A percentile compares a stretch with the other conserved stretches of the same genome.
These are phyloP conservation scores for Apaloderma vittatum DNA, from an alignment of 2,113 vertebrate genomes.

Conservation along the genomic window DNA sequence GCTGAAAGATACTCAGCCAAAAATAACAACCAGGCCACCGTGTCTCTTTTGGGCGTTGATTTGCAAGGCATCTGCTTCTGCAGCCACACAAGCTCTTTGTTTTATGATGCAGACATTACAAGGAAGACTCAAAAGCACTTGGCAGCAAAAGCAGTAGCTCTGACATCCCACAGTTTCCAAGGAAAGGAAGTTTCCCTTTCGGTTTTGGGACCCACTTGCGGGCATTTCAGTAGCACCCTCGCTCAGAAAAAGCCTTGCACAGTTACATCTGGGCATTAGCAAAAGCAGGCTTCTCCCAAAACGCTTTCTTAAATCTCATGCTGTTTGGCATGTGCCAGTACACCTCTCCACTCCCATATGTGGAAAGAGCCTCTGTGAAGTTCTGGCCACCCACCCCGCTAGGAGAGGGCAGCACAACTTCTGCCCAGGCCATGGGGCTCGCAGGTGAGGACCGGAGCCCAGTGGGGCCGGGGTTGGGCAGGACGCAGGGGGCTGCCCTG, in stretches of 20 bases:
- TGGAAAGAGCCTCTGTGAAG: accelerated
- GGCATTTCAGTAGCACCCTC: accelerated
- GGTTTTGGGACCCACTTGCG: accelerated
- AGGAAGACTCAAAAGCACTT: neutral
- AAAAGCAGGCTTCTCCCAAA: neutral
- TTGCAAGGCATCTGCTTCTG: neutral
- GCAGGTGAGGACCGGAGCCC: too few relatives aligned
- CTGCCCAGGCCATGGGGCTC: accelerated
- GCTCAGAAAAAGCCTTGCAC: neutral
- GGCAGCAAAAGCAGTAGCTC: neutral
- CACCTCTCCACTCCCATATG: neutral
- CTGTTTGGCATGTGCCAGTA: neutral
- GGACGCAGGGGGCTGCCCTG: accelerated
- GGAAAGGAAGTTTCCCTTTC: neutral
- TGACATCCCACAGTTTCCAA: neutral
- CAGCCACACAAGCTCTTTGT: neutral
- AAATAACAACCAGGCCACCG: neutral
- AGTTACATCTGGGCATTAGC: neutral
- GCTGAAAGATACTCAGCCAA: neutral
- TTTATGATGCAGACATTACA: neutral
- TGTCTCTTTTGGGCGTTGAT: neutral
- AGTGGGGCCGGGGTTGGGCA: accelerated
- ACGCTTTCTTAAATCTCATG: accelerated
- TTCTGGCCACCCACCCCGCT: accelerated
- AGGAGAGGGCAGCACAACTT: neutral